Conservation (phyloP, 2,113 vertebrate genomes). For the Callipepla californica region DNA sequence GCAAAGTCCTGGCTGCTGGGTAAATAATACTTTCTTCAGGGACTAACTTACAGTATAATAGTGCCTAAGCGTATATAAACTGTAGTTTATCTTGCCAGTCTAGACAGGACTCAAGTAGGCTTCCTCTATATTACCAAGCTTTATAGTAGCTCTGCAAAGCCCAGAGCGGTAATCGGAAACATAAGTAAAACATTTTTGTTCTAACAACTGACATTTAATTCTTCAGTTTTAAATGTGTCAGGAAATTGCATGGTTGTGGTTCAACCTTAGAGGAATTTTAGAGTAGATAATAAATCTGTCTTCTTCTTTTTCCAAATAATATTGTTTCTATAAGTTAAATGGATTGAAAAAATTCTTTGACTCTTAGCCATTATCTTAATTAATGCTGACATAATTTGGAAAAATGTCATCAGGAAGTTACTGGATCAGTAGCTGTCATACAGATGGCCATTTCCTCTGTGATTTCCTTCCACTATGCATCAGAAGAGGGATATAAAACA, state of each 20-base stretch:
- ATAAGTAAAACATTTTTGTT: conserved; percentile 19
- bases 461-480: not conserved
- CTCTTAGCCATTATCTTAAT: not conserved
- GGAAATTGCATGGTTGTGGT: not conserved
- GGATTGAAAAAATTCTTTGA: not conserved
- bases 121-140: conserved; percentile 35
- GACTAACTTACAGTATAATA: not conserved
- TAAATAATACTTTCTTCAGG: not conserved
- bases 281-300: not conserved
- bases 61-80: not conserved
- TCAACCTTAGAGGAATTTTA: not conserved
- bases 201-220: not conserved
- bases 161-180: conserved; percentile 26
- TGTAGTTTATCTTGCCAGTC: conserved; percentile 32
- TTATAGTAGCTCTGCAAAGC: conserved; percentile 32
- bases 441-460: not conserved
- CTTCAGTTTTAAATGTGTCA: not conserved
- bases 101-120: not conserved
- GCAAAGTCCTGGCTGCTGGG: not conserved
- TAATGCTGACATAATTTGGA: not conserved
- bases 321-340: not conserved
- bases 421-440: not conserved
- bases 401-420: not conserved
- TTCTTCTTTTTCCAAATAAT: not conserved
- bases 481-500: not conserved